Conservation (phyloP, 2,888 invertebrate species). For the Drosophila fungiperda region DNA sequence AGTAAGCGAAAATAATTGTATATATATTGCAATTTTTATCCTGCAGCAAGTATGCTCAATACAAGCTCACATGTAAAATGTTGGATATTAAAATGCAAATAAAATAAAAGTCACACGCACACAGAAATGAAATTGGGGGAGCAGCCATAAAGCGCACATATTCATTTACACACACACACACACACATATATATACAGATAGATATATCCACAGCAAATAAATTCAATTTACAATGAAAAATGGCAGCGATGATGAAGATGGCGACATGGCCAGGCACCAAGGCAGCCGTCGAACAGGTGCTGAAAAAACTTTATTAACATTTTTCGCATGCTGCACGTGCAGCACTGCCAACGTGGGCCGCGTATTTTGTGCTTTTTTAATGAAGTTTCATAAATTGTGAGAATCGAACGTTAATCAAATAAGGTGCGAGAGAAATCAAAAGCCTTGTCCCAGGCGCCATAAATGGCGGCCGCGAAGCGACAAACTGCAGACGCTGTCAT, state of each 20-base stretch:
- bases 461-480: slow-evolving; percentile 65
- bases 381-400: slow-evolving; percentile 78
- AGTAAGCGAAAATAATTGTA: no score
- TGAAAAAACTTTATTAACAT: slow-evolving; percentile 75
- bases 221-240: slow-evolving; percentile 75
- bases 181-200: slow-evolving; percentile 10
- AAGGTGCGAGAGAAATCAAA: slow-evolving; percentile 64
- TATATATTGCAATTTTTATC: background rate
- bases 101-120: slow-evolving; percentile 55
- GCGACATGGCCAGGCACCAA: slow-evolving; percentile 36
- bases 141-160: slow-evolving; percentile 2
- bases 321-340: slow-evolving; percentile 77
- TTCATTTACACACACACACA: slow-evolving; percentile 5
- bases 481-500: slow-evolving; percentile 61
- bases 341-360: slow-evolving; percentile 41
- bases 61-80: slow-evolving; percentile 25
- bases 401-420: slow-evolving; percentile 78
- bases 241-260: slow-evolving; percentile 75
- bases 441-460: slow-evolving; percentile 57
- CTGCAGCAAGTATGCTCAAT: background rate
- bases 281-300: slow-evolving; percentile 37
- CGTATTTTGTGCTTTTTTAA: slow-evolving; percentile 71
- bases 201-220: slow-evolving; percentile 56
- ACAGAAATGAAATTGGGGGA: slow-evolving; percentile 13
- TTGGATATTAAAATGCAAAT: slow-evolving; percentile 62